Evolutionary conservation across 2,113 vertebrate genomes (phyloP).

Genomic region (Passer domesticus): DNA sequence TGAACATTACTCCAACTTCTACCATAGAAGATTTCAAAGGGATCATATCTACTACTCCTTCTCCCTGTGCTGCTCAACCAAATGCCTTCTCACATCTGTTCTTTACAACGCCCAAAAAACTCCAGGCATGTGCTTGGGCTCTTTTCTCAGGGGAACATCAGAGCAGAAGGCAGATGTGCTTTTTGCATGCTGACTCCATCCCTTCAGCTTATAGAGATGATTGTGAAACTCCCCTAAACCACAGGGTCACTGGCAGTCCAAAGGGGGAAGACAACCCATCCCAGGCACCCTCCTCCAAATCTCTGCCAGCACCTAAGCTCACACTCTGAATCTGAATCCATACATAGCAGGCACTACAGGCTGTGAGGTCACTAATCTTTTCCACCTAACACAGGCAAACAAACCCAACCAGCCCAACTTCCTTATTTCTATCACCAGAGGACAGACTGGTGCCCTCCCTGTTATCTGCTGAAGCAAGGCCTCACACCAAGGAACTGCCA

Average conservation of each 20-base stretch:
- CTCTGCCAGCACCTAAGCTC: neutral
- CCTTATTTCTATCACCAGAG: neutral
- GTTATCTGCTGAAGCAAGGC: neutral
- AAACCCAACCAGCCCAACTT: neutral
- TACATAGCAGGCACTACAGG: neutral
- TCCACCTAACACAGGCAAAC: neutral
- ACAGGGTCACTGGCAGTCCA: neutral
- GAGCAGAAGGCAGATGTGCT: neutral
- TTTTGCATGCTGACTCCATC: neutral
- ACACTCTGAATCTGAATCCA: neutral
- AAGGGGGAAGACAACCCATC: neutral
- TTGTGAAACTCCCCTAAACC: neutral
- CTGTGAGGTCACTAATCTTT: neutral
- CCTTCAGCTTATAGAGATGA: neutral
- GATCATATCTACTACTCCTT: neutral
- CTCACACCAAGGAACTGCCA: neutral
- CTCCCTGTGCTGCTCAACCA: neutral
- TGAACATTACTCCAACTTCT: neutral
- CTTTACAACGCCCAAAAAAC: neutral
- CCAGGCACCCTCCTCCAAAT: neutral
- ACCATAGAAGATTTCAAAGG: neutral
- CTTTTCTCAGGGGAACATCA: neutral
- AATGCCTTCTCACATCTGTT: neutral
- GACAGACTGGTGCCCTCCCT: neutral
- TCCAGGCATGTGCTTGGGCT: neutral